Base-by-base conservation (phyloP, 2,888 invertebrate species). In the Hyppa rectilinea region DNA sequence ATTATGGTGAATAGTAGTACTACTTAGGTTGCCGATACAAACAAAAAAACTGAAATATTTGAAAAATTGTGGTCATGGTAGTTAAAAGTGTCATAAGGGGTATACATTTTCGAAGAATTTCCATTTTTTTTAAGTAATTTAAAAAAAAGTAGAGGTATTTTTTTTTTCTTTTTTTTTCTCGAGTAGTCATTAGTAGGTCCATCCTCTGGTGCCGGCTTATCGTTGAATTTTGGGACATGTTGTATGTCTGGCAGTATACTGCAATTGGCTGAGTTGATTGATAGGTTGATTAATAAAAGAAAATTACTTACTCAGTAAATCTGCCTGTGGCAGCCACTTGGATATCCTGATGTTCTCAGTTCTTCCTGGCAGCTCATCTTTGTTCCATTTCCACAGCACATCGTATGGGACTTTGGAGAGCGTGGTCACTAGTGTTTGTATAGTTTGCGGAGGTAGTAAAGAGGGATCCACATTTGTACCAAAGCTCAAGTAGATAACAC, bases 281-380 rank as follows among this genome's bases (percentile, higher is more conserved):
- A 55, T 31, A 17, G 10, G 17, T 36, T 14, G 6, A 14, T 7
- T 7, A 34, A 14, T 6, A 55, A 7, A 20, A 34, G 2, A 58
- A n/a, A 5, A 34, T 10, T 6, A 53, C 71, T 73, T 17, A 71
- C 71, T 62, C 12, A 73, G 75, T 36, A 95, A 78, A 80, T 95
- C 94, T 12, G 91, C 88, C 71, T 95, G 95, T 0, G 95, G 94
- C 10, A 71, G 34, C 71, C 75, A 71, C 40, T 71, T 74, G 0
- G 75, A 64, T 14, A 64, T 75, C 34, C n/a, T 74, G 7, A 74
- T 71, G 43, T 71, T 71, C 0, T 64, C 75, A 36, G 53, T 40
- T 34, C 34, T 92, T 82, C 94, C 87, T 0, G 86, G 85, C 65
- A 93, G 75, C 5, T 81, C 82, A 31, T 93, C 93, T 34, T 52